Percentiles rank a stretch among this genome's conserved stretches.
These are phyloP conservation scores for Oryzaephilus surinamensis DNA, from an alignment of 1,140 invertebrate genomes.

Conservation along the genomic window DNA sequence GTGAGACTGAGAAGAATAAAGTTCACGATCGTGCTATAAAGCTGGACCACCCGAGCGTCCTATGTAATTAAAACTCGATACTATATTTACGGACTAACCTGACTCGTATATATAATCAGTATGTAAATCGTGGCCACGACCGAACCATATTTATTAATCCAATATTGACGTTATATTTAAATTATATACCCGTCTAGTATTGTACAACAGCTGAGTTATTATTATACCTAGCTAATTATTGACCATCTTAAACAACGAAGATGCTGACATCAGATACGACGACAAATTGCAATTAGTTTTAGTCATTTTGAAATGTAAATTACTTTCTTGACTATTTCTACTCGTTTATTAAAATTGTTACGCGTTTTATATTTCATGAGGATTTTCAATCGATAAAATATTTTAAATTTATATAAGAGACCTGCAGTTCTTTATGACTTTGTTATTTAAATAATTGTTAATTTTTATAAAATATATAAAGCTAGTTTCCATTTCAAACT, in stretches of 20 bases:
- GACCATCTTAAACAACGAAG: too few relatives aligned
- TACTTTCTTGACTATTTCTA: too few relatives aligned
- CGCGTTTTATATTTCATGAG: too few relatives aligned
- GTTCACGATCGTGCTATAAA: slow-evolving; percentile 24
- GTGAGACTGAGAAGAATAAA: too few relatives aligned
- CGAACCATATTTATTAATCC: slow-evolving; percentile 32
- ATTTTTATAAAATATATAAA: too few relatives aligned
- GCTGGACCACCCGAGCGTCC: slow-evolving; percentile 28
- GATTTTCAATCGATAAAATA: too few relatives aligned
- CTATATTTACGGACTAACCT: slow-evolving; percentile 20
- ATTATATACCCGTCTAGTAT: slow-evolving; percentile 26
- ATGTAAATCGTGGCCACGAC: slow-evolving; percentile 33
- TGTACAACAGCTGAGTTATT: slow-evolving; percentile 16
- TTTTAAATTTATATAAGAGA: too few relatives aligned
- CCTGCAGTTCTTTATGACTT: too few relatives aligned
- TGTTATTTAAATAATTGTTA: too few relatives aligned
- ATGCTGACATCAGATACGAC: slow-evolving; percentile 1
- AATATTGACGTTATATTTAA: slow-evolving; percentile 32
- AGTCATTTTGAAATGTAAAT: too few relatives aligned
- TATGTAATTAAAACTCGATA: slow-evolving; percentile 30
- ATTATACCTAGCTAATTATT: slow-evolving; percentile 21
- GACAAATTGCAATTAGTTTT: slow-evolving; percentile 7
- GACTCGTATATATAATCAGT: slow-evolving; percentile 27
- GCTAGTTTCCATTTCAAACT: too few relatives aligned
- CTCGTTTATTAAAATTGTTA: too few relatives aligned